Evolutionary conservation across 2,113 vertebrate species (phyloP).

Genomic region (Crotalus helleri): DNA sequence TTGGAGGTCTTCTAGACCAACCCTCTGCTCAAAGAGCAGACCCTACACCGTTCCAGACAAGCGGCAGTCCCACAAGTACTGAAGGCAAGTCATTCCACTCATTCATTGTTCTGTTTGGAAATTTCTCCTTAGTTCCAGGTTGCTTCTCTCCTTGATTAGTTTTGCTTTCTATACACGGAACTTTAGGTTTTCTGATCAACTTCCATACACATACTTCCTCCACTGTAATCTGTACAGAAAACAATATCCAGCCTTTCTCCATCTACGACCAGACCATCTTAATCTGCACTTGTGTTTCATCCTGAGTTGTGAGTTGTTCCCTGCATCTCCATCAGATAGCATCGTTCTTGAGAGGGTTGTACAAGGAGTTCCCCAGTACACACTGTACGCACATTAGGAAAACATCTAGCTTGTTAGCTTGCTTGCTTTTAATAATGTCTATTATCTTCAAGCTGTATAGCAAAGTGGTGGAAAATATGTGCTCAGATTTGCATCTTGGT

Average conservation of each 20-base stretch:
- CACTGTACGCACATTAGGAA: not conserved
- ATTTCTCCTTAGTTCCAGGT: too few species aligned
- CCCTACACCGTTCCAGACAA: too few species aligned
- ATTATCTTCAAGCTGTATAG: not conserved
- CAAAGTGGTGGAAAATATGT: not conserved
- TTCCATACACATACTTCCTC: too few species aligned
- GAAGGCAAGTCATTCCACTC: too few species aligned
- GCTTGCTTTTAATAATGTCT: not conserved
- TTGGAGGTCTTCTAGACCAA: too few species aligned
- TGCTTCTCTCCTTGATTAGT: not conserved
- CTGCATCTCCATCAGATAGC: not conserved
- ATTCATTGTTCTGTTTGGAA: too few species aligned
- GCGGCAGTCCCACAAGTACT: too few species aligned
- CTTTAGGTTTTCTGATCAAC: too few species aligned
- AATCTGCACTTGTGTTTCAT: not conserved
- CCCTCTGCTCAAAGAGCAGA: too few species aligned
- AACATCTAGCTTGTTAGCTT: not conserved
- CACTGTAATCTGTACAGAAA: too few species aligned
- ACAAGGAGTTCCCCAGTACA: not conserved
- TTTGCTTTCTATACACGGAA: too few species aligned
- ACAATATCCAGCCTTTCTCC: too few species aligned
- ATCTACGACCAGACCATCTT: not conserved
- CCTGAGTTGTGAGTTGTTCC: not conserved
- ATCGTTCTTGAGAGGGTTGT: not conserved
- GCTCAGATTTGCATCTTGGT: not conserved